Conservation (phyloP, 2,888 invertebrate genomes). For the Apodemia zela region DNA sequence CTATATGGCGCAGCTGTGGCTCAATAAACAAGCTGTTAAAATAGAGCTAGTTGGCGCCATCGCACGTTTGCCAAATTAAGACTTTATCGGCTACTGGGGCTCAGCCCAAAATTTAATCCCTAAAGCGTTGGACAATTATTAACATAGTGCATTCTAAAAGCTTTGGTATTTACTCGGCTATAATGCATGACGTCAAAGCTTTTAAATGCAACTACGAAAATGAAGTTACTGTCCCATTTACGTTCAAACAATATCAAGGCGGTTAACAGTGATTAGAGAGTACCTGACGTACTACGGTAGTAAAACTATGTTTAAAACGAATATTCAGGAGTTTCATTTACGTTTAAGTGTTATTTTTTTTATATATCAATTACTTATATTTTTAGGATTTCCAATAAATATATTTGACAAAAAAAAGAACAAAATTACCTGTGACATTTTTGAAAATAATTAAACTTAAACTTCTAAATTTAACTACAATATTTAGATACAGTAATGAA, state of each 20-base stretch:
- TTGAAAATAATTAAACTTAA: too few species aligned
- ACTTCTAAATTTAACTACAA: too few species aligned
- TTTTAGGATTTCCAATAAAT: too few species aligned
- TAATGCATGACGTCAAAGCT: conserved; percentile 13
- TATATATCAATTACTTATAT: too few species aligned
- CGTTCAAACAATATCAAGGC: neutral
- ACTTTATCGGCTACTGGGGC: conserved; percentile 30
- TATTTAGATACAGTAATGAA: too few species aligned
- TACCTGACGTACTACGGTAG: too few species aligned
- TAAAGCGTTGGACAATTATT: conserved; percentile 23
- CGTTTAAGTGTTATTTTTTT: too few species aligned
- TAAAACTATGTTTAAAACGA: too few species aligned
- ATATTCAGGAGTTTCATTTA: too few species aligned
- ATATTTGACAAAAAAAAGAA: too few species aligned
- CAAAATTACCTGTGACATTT: too few species aligned
- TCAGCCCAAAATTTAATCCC: conserved; percentile 32
- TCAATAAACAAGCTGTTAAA: conserved; percentile 32
- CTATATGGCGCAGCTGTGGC: conserved; percentile 27
- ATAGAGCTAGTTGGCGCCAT: conserved; percentile 28
- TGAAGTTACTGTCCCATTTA: neutral
- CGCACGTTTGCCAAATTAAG: conserved; percentile 31
- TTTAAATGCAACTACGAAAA: conserved; percentile 9
- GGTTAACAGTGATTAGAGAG: neutral
- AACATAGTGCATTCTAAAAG: conserved; percentile 12
- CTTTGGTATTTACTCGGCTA: conserved; percentile 9